Conservation (phyloP, 1,140 invertebrate genomes). For the Neoseiulus cucumeris region DNA sequence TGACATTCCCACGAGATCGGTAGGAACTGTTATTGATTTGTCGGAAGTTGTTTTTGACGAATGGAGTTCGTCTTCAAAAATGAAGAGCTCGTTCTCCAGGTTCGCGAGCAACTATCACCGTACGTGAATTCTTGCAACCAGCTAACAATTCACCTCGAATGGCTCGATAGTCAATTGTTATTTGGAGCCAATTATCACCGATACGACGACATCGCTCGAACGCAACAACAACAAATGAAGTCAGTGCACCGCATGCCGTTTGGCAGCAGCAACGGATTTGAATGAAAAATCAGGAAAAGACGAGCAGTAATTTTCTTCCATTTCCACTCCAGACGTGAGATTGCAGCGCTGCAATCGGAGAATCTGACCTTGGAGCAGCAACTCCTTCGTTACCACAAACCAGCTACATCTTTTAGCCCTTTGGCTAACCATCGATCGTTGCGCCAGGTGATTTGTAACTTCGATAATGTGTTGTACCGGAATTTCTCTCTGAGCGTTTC, state of each 20-base stretch:
- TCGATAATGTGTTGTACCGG: too few relatives aligned
- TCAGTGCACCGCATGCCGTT: conserved; percentile 24
- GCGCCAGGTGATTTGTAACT: too few relatives aligned
- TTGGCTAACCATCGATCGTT: too few relatives aligned
- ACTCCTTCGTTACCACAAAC: too few relatives aligned
- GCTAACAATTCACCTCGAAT: conserved; percentile 56
- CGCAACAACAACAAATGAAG: conserved; percentile 74
- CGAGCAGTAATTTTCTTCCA: too few relatives aligned
- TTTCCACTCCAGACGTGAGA: too few relatives aligned
- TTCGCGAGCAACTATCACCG: conserved; percentile 42
- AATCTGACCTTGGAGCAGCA: too few relatives aligned
- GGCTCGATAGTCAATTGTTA: conserved; percentile 60
- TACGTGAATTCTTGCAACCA: conserved; percentile 54
- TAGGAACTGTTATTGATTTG: too few relatives aligned
- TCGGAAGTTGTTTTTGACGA: background rate
- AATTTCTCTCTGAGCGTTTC: too few relatives aligned
- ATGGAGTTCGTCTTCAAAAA: background rate
- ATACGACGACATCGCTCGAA: conserved; percentile 58
- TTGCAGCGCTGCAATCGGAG: too few relatives aligned
- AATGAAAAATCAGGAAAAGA: too few relatives aligned
- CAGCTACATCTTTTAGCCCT: too few relatives aligned
- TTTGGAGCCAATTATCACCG: conserved; percentile 68
- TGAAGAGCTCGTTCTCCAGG: conserved; percentile 25
- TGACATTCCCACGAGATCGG: conserved; percentile 51
- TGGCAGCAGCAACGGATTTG: background rate